These are phyloP conservation scores for Podilymbus podiceps DNA, from an alignment of 2,113 vertebrate species.

Conservation along the genomic window DNA sequence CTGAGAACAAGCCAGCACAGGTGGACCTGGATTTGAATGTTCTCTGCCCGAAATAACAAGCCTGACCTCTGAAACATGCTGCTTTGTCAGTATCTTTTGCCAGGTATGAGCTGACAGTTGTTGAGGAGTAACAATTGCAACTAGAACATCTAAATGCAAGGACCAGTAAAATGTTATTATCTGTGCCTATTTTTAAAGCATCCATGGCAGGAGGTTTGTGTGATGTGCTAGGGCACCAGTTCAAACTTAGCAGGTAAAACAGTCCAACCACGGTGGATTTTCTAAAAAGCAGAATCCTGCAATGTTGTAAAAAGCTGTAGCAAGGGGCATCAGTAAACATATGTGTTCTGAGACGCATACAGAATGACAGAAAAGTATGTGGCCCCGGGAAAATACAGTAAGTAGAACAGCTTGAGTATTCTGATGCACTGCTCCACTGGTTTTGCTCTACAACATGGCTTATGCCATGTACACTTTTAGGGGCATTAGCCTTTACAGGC, in stretches of 20 bases:
- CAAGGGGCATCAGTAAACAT: neutral
- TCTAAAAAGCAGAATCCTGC: neutral
- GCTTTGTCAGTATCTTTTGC: neutral
- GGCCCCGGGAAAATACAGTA: neutral
- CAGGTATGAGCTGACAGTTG: neutral
- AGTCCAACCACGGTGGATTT: neutral
- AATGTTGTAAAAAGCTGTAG: fast-evolving
- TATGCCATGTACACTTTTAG: neutral
- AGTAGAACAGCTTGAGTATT: neutral
- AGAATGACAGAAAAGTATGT: neutral
- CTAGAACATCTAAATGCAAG: neutral
- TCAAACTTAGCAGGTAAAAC: neutral
- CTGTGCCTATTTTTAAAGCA: neutral
- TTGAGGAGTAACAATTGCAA: neutral
- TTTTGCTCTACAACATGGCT: neutral
- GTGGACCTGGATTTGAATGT: neutral
- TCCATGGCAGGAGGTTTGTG: neutral
- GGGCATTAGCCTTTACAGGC: neutral
- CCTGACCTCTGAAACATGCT: neutral
- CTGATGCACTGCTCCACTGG: neutral
- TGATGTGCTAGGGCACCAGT: neutral
- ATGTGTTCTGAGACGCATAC: neutral
- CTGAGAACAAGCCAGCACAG: neutral
- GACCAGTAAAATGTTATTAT: neutral
- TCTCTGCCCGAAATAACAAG: neutral